Evolutionary conservation across 2,888 invertebrate species (phyloP).

Genomic region (Drosophila neotestacea): DNA sequence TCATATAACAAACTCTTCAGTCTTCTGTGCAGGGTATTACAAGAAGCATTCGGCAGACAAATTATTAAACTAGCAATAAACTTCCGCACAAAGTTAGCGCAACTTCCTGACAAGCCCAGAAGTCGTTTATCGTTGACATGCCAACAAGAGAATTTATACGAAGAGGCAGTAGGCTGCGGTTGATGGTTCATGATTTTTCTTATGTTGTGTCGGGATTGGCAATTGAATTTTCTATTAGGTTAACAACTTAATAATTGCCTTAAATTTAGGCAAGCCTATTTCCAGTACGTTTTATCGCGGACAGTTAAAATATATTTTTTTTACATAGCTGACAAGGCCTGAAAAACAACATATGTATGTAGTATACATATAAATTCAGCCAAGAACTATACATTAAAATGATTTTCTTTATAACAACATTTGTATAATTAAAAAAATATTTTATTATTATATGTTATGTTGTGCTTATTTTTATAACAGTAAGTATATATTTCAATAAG

Average conservation of each 20-base stretch:
- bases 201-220: background rate
- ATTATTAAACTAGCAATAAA: conserved; percentile 73
- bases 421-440: conserved; percentile 16
- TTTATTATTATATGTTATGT: background rate
- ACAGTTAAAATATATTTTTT: background rate
- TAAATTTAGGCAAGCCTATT: background rate
- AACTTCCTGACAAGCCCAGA: conserved; percentile 59
- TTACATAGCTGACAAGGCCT: background rate
- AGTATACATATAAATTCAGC: background rate
- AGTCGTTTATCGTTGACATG: conserved; percentile 45
- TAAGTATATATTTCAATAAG: background rate
- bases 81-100: conserved; percentile 71
- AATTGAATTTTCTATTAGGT: background rate
- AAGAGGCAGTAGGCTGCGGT: background rate
- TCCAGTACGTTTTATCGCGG: background rate
- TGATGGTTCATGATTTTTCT: background rate
- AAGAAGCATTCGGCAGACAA: conserved; percentile 53
- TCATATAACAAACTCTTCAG: too few species aligned
- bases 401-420: background rate
- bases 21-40: conserved; percentile 16
- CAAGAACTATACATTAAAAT: background rate
- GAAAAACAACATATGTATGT: background rate
- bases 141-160: background rate
- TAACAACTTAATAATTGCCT: background rate
- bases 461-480: background rate